Evolutionary conservation across 2,888 invertebrate species (phyloP).

Genomic region (Labia minor): DNA sequence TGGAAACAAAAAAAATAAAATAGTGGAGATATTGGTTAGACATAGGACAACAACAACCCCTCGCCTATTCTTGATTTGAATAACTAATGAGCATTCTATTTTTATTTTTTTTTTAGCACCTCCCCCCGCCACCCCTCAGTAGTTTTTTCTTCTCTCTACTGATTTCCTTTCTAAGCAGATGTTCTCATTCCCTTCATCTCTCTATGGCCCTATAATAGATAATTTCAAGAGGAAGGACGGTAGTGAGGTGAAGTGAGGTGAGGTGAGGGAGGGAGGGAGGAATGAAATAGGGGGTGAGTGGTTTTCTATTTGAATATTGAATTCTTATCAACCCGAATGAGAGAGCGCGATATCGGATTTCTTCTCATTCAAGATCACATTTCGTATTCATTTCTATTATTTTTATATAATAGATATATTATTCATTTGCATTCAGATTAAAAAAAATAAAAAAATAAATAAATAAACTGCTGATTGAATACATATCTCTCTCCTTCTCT

Average conservation of each 20-base stretch:
- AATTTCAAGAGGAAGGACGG: neutral
- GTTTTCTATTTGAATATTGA: neutral
- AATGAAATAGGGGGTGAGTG: no score
- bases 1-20: no score
- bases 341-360: neutral
- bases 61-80: constrained; percentile 18
- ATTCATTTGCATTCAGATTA: neutral
- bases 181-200: neutral
- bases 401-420: no score
- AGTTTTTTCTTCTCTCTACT: neutral
- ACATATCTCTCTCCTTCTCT: no score
- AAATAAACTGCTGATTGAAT: no score
- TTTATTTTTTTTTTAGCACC: constrained; percentile 15
- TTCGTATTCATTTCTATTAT: neutral
- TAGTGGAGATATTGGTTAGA: no score
- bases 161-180: neutral
- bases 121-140: no score
- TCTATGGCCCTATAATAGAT: neutral
- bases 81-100: constrained; percentile 19
- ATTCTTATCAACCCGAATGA: neutral
- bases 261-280: neutral
- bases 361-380: neutral
- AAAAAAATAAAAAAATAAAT: no score
- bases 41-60: no score
- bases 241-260: no score